phyloP scores from a whole-genome alignment of 2,888 invertebrate genomes.

The Pheosia gnoma region DNA sequence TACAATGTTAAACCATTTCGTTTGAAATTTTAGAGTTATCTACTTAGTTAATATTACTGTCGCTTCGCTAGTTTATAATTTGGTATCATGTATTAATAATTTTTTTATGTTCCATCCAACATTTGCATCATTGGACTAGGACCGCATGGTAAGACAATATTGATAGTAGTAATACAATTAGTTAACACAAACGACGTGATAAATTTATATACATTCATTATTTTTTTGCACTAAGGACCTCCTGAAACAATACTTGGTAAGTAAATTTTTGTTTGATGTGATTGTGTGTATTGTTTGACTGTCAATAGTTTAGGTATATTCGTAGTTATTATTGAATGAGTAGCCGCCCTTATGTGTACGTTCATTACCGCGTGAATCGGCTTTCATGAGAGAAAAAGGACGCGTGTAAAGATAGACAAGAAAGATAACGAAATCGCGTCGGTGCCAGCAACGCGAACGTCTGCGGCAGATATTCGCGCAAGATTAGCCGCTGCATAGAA shows the following conservation, averaged over 20 bases:
- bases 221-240: conserved; percentile 79
- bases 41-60: background rate
- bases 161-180: conserved; percentile 3
- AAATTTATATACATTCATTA: conserved; percentile 37
- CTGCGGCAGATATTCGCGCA: too few species aligned
- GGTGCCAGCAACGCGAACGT: too few species aligned
- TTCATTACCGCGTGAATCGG: too few species aligned
- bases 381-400: too few species aligned
- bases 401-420: too few species aligned
- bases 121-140: conserved; percentile 18
- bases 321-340: too few species aligned
- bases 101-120: conserved; percentile 32
- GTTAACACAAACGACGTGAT: conserved; percentile 4
- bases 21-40: background rate
- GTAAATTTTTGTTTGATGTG: conserved; percentile 31
- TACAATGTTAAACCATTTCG: background rate
- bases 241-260: conserved; percentile 67
- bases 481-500: too few species aligned
- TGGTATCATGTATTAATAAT: background rate
- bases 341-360: too few species aligned
- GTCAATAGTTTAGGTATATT: too few species aligned
- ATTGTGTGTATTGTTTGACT: conserved; percentile 7
- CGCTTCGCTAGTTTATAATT: background rate
- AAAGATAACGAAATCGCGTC: too few species aligned
- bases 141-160: conserved; percentile 32